phyloP scores from a whole-genome alignment of 2,113 vertebrate species.

The Clarias magur region DNA sequence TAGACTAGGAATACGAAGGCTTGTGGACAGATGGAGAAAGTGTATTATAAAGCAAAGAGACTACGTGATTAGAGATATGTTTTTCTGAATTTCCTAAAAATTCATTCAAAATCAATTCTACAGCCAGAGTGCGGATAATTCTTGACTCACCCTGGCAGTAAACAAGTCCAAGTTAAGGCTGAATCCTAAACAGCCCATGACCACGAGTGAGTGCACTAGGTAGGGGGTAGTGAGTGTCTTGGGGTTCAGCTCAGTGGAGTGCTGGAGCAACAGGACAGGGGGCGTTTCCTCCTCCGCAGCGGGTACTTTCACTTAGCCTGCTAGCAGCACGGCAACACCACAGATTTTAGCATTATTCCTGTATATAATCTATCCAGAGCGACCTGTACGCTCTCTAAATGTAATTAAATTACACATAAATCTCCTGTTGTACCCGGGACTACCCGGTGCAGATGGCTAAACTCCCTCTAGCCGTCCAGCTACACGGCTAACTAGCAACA shows the following conservation, averaged over 20 bases:
- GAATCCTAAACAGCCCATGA: background rate
- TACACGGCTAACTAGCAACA: conserved; percentile 11
- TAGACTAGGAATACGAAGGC: no score
- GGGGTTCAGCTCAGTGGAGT: background rate
- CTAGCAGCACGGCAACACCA: background rate
- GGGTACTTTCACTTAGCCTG: conserved; percentile 9
- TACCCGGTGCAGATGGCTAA: background rate
- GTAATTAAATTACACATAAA: background rate
- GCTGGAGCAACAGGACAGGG: background rate
- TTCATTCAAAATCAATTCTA: no score
- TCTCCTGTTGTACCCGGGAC: background rate
- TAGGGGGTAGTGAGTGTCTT: background rate
- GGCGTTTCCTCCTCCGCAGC: conserved; percentile 21
- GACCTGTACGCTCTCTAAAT: background rate
- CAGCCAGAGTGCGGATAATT: no score
- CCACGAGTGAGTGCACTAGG: background rate
- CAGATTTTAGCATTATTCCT: background rate
- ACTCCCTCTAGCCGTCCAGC: background rate
- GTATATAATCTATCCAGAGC: background rate
- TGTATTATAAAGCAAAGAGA: no score
- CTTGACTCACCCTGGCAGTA: background rate
- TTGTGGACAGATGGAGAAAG: no score
- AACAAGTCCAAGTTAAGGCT: no score
- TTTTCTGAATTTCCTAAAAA: no score
- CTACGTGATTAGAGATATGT: no score